Evolutionary conservation across 2,888 invertebrate species (phyloP).

Genomic region (Phyllotreta striolata): DNA sequence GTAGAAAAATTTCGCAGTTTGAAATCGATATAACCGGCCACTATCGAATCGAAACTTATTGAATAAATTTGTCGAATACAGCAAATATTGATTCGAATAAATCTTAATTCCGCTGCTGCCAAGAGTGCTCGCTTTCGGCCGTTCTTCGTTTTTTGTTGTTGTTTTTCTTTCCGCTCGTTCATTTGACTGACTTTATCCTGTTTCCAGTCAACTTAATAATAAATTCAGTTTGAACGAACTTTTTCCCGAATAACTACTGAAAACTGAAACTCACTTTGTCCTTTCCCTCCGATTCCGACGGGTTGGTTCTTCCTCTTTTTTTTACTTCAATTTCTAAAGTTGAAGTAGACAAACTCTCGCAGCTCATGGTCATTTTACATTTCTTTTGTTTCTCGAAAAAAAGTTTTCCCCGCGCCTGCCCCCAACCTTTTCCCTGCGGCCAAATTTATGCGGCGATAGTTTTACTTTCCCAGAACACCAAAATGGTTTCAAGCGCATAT

Average conservation of each 20-base stretch:
- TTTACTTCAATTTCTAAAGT: conserved; percentile 15
- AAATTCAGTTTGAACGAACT: conserved; percentile 16
- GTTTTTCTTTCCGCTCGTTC: conserved; percentile 3
- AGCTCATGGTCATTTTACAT: conserved; percentile 26
- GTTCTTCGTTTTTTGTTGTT: background rate
- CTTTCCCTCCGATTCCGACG: background rate
- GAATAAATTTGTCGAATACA: no score
- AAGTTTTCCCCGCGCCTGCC: background rate
- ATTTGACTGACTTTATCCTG: conserved; percentile 12
- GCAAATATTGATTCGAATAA: background rate
- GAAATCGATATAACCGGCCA: no score
- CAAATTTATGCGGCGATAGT: no score
- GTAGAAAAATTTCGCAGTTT: no score
- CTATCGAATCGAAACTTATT: no score
- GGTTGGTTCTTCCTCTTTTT: conserved; percentile 5
- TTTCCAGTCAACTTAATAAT: conserved; percentile 19
- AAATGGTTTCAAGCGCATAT: no score
- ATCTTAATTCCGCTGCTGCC: conserved; percentile 4
- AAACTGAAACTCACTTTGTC: conserved; percentile 24
- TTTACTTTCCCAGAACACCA: no score
- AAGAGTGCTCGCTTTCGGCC: background rate
- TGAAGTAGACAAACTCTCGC: conserved; percentile 22
- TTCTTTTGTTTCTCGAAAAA: conserved; percentile 13
- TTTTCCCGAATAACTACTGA: conserved; percentile 25
- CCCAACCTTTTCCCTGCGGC: no score